A percentile compares a stretch with the other conserved stretches of the same genome.
Conservation (phyloP, 92 coral and sea anemone species). For the Porites cylindrica region DNA sequence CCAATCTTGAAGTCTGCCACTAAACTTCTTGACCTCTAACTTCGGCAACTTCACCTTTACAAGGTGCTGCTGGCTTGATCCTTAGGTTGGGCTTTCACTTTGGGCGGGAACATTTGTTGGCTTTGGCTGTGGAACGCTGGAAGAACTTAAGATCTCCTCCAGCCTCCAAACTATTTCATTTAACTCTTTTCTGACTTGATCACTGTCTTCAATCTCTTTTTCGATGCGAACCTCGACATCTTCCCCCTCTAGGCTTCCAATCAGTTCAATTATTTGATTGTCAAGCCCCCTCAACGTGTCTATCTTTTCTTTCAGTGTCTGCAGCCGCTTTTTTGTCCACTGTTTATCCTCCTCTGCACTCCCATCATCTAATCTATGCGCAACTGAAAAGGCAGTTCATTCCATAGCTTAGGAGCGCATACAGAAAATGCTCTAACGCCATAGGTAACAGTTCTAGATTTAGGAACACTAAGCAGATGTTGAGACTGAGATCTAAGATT, state of each 20-base stretch:
- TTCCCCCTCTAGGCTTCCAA: conserved; percentile 8
- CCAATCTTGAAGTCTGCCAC: conserved; percentile 58
- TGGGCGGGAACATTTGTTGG: background rate
- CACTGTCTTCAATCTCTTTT: conserved; percentile 13
- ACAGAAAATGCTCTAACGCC: too few species aligned
- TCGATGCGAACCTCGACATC: conserved; percentile 2
- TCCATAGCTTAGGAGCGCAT: too few species aligned
- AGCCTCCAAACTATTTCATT: background rate
- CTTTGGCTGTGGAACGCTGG: background rate
- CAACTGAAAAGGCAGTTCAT: too few species aligned
- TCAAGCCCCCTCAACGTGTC: conserved; percentile 33
- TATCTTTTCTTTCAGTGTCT: conserved; percentile 36
- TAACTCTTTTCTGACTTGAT: conserved; percentile 6
- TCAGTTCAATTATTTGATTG: conserved; percentile 35
- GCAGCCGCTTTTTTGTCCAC: conserved; percentile 17
- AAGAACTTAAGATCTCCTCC: conserved; percentile 6
- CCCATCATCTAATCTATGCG: conserved; percentile 9
- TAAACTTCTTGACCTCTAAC: conserved; percentile 57
- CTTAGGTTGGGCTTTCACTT: background rate
- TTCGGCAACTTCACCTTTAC: conserved; percentile 43
- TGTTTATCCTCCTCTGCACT: conserved; percentile 5
- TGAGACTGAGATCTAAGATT: too few species aligned
- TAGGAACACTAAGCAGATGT: too few species aligned
- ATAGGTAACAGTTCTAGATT: too few species aligned
- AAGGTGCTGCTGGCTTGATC: background rate